phyloP scores from a whole-genome alignment of 2,888 invertebrate species.

The Papilio gigon region DNA sequence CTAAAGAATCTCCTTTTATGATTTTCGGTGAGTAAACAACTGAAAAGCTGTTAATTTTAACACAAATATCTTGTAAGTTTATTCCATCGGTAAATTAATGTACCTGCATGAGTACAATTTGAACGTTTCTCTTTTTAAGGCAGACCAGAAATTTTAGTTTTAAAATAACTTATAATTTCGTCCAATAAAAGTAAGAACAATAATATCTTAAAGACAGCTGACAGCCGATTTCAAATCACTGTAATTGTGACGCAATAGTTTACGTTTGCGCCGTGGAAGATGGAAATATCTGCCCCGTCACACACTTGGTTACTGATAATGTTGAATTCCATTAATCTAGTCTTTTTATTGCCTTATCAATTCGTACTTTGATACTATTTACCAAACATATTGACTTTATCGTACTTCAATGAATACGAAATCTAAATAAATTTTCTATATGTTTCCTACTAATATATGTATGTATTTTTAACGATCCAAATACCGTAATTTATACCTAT shows the following conservation, averaged over 20 bases:
- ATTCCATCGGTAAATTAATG: not conserved
- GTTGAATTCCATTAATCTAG: not conserved
- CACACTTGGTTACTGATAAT: not conserved
- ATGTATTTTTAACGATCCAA: no score
- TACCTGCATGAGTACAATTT: not conserved
- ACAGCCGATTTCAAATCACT: not conserved
- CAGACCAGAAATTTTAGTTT: not conserved
- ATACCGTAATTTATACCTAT: not conserved
- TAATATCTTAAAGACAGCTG: not conserved
- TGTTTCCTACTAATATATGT: no score
- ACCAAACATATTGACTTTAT: no score
- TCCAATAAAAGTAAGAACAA: not conserved
- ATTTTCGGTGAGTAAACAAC: constrained; percentile 82
- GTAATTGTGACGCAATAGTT: constrained; percentile 32
- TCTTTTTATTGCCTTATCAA: not conserved
- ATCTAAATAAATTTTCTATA: no score
- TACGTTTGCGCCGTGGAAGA: constrained; percentile 5
- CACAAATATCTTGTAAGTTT: not conserved
- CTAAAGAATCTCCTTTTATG: constrained; percentile 88
- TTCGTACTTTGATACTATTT: not conserved
- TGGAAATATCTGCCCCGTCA: not conserved
- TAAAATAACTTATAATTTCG: no score
- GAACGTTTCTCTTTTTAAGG: not conserved
- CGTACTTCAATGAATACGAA: no score
- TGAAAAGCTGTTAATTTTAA: not conserved